phyloP scores from a whole-genome alignment of 2,888 invertebrate genomes.

The Synergus japonicus region DNA sequence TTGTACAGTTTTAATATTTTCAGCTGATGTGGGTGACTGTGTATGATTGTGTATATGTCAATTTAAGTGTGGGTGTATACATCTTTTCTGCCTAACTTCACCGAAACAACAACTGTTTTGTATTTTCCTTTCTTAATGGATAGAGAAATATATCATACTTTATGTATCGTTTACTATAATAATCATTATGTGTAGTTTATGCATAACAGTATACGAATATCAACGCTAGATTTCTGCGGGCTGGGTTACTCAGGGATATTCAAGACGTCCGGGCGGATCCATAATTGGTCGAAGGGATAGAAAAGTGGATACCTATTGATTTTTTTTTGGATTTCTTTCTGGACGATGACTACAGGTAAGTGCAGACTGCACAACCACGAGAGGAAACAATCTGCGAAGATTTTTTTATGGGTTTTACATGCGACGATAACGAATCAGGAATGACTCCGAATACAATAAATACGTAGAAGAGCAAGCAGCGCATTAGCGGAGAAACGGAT shows the following conservation, averaged over 20 bases:
- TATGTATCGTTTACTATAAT: slow-evolving; percentile 77
- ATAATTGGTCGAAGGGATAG: slow-evolving; percentile 33
- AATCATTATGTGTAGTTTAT: slow-evolving; percentile 77
- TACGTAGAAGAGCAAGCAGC: slow-evolving; percentile 51
- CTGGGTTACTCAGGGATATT: slow-evolving; percentile 56
- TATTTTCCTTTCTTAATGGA: slow-evolving; percentile 74
- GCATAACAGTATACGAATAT: slow-evolving; percentile 76
- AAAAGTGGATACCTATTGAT: not conserved
- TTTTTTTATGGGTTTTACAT: not conserved
- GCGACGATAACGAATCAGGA: slow-evolving; percentile 53
- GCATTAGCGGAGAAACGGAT: slow-evolving; percentile 45
- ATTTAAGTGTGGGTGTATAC: slow-evolving; percentile 48
- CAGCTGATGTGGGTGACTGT: slow-evolving; percentile 46
- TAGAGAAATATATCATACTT: slow-evolving; percentile 78
- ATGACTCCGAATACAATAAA: slow-evolving; percentile 63
- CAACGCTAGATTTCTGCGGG: slow-evolving; percentile 74
- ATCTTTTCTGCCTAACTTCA: slow-evolving; percentile 60
- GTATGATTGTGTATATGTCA: slow-evolving; percentile 45
- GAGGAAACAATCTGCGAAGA: slow-evolving; percentile 33
- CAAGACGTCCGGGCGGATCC: slow-evolving; percentile 56
- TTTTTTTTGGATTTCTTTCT: slow-evolving; percentile 43
- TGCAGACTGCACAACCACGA: slow-evolving; percentile 34
- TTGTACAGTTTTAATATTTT: slow-evolving; percentile 57
- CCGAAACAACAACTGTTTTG: slow-evolving; percentile 74
- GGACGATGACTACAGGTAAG: slow-evolving; percentile 21